A percentile compares a stretch with the other conserved stretches of the same genome.
Evolutionary conservation across 2,888 invertebrate genomes (phyloP).

Genomic region (Conomelus anceps): DNA sequence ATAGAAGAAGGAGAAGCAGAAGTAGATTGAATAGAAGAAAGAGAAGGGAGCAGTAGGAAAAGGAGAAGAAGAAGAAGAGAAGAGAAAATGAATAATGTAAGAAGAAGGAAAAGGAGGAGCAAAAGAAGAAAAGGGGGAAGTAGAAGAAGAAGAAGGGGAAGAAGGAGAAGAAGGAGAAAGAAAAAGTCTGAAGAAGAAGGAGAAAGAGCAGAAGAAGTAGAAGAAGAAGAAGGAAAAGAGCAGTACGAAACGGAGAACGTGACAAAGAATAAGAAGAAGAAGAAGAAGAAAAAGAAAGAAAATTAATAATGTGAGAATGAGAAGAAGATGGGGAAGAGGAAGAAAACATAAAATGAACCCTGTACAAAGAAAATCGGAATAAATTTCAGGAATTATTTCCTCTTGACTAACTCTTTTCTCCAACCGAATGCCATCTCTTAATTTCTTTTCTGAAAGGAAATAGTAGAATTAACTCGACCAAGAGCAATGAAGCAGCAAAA

Average conservation of each 20-base stretch:
- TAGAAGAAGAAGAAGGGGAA: no score
- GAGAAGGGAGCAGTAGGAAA: no score
- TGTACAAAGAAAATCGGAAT: no score
- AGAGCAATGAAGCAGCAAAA: not conserved
- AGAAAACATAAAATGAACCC: not conserved
- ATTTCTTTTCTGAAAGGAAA: not conserved
- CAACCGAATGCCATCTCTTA: not conserved
- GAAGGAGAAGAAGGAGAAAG: not conserved
- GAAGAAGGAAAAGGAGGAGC: no score
- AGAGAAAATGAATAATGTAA: no score
- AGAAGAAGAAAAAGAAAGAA: not conserved
- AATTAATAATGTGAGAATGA: no score
- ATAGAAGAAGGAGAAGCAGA: no score
- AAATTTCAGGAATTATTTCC: not conserved
- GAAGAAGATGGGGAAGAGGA: not conserved
- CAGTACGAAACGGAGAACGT: not conserved
- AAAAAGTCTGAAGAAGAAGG: not conserved
- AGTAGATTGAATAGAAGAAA: no score
- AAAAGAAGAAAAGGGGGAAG: no score
- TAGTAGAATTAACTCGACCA: not conserved
- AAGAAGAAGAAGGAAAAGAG: not conserved
- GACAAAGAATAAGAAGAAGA: not conserved
- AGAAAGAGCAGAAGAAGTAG: not conserved
- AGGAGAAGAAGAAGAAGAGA: no score
- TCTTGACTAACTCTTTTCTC: not conserved